Percentiles rank a stretch among this genome's conserved stretches.
phyloP scores from a whole-genome alignment of 2,113 vertebrate genomes.

The Grammomys surdaster region DNA sequence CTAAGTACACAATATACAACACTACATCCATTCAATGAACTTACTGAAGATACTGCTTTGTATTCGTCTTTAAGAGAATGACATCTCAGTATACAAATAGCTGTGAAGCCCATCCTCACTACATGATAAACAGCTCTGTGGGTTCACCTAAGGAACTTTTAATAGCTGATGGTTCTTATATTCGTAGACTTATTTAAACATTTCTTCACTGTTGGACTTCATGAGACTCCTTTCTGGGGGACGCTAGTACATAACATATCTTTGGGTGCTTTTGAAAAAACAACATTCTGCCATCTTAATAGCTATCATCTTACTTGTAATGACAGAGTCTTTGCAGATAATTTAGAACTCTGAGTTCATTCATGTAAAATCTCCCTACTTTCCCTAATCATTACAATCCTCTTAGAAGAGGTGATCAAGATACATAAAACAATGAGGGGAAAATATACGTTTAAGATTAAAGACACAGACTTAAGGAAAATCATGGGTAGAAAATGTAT shows the following conservation, averaged over 20 bases:
- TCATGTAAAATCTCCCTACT: background rate
- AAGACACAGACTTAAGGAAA: background rate
- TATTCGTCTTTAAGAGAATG: background rate
- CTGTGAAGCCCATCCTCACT: background rate
- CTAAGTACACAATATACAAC: background rate
- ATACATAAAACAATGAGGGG: background rate
- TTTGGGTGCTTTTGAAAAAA: background rate
- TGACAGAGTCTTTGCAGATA: background rate
- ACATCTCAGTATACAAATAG: background rate
- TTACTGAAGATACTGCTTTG: background rate
- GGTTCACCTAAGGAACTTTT: conserved; percentile 4
- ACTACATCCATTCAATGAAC: background rate
- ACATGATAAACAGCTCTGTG: background rate
- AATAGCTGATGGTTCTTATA: conserved; percentile 3
- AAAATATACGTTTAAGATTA: background rate
- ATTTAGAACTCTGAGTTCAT: background rate
- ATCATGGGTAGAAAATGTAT: background rate
- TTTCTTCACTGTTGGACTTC: background rate
- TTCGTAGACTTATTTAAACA: background rate
- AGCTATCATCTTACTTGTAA: background rate
- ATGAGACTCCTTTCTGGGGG: background rate
- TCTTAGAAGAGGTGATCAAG: conserved; percentile 47
- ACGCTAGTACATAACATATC: background rate
- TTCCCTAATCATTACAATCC: background rate
- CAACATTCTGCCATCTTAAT: background rate